Evolutionary conservation across 2,797 vertebrate genomes (phyloP).

Genomic region (Rhynchotus rufescens): DNA sequence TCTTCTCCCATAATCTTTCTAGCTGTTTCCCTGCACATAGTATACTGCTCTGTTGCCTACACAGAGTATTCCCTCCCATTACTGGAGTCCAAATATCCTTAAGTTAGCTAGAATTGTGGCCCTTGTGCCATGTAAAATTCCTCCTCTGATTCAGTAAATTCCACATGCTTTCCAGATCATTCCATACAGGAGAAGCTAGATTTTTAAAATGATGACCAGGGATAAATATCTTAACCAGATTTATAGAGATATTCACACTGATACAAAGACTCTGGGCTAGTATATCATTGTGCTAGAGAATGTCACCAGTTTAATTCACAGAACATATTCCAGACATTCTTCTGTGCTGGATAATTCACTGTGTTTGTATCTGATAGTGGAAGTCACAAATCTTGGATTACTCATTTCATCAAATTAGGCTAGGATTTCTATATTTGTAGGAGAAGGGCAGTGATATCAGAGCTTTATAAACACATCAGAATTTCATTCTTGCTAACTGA

Average conservation of each 20-base stretch:
- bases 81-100: neutral
- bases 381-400: neutral
- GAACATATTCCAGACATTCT: neutral
- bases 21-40: neutral
- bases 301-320: neutral
- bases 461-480: neutral
- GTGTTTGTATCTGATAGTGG: neutral
- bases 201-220: accelerated
- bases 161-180: neutral
- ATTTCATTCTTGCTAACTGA: neutral
- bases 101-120: neutral
- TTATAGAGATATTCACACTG: neutral
- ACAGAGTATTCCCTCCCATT: neutral
- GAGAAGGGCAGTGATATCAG: neutral
- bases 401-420: neutral
- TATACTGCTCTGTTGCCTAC: neutral
- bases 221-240: neutral
- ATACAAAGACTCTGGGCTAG: neutral
- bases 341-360: neutral
- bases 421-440: neutral
- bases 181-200: neutral
- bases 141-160: neutral
- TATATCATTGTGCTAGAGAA: neutral
- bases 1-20: neutral
- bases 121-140: neutral